A percentile compares a stretch with the other conserved stretches of the same genome.
phyloP scores from a whole-genome alignment of 2,888 invertebrate genomes.

The Halictus ligatus region DNA sequence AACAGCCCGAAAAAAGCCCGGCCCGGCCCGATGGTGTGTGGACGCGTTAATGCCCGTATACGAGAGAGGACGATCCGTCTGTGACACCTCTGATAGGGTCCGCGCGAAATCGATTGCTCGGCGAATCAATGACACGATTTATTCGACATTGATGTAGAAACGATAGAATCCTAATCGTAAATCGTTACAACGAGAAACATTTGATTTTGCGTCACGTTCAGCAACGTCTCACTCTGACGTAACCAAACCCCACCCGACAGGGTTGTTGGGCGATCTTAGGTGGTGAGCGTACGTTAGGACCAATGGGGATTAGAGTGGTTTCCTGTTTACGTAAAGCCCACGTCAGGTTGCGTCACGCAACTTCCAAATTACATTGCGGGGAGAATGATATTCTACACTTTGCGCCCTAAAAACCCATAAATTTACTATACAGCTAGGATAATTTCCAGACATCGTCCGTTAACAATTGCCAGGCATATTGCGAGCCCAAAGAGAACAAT shows the following conservation, averaged over 20 bases:
- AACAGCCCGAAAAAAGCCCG: conserved; percentile 25
- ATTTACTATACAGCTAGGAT: not conserved
- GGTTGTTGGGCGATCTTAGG: not conserved
- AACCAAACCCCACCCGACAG: not conserved
- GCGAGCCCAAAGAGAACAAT: conserved; percentile 5
- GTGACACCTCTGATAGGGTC: not conserved
- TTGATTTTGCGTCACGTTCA: not conserved
- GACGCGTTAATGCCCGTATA: not conserved
- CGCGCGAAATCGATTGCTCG: not conserved
- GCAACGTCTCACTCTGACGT: not conserved
- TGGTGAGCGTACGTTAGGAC: not conserved
- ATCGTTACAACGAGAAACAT: no score
- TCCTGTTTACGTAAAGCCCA: not conserved
- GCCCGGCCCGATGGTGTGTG: not conserved
- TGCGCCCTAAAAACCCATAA: not conserved
- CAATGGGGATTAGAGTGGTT: not conserved
- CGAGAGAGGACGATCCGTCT: not conserved
- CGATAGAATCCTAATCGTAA: no score
- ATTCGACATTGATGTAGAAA: not conserved
- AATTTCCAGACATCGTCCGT: conserved; percentile 1
- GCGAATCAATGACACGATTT: not conserved
- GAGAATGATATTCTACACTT: not conserved
- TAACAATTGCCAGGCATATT: not conserved
- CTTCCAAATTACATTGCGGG: not conserved
- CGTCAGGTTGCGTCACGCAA: not conserved